A percentile compares a stretch with the other conserved stretches of the same genome.
Conservation (phyloP, 2,888 invertebrate species). For the Patella pellucida region DNA sequence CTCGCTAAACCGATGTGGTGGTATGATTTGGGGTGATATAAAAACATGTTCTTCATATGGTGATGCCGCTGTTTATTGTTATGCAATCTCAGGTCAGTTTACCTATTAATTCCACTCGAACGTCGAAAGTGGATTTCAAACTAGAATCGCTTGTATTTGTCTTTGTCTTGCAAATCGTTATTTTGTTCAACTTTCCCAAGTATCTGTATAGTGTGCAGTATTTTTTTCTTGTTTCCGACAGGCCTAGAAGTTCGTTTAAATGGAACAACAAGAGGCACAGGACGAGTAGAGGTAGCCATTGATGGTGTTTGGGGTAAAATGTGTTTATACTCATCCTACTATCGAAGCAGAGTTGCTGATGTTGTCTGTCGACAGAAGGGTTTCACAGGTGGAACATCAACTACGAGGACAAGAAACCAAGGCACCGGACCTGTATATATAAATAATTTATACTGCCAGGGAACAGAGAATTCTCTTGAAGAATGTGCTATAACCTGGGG, state of each 20-base stretch:
- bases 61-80: slow-evolving; percentile 54
- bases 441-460: slow-evolving; percentile 29
- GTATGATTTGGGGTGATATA: slow-evolving; percentile 51
- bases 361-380: slow-evolving; percentile 23
- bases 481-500: slow-evolving; percentile 25
- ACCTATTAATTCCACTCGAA: background rate
- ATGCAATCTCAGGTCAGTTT: slow-evolving; percentile 43
- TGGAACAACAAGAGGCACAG: background rate
- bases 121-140: too few relatives aligned
- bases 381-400: slow-evolving; percentile 67
- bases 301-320: slow-evolving; percentile 15
- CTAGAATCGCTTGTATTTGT: too few relatives aligned
- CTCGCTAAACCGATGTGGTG: slow-evolving; percentile 39
- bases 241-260: slow-evolving; percentile 23
- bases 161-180: too few relatives aligned
- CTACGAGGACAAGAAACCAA: background rate
- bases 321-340: slow-evolving; percentile 1
- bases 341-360: background rate
- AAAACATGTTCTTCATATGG: slow-evolving; percentile 40
- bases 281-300: slow-evolving; percentile 19
- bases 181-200: too few relatives aligned
- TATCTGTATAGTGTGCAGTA: too few relatives aligned
- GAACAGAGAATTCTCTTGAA: slow-evolving; percentile 22
- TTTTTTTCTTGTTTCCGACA: background rate
- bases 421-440: slow-evolving; percentile 23